Evolutionary conservation across 2,888 invertebrate species (phyloP), one percentile per base, ranked within the genome.

Genomic region (Phyto melanocephala): DNA sequence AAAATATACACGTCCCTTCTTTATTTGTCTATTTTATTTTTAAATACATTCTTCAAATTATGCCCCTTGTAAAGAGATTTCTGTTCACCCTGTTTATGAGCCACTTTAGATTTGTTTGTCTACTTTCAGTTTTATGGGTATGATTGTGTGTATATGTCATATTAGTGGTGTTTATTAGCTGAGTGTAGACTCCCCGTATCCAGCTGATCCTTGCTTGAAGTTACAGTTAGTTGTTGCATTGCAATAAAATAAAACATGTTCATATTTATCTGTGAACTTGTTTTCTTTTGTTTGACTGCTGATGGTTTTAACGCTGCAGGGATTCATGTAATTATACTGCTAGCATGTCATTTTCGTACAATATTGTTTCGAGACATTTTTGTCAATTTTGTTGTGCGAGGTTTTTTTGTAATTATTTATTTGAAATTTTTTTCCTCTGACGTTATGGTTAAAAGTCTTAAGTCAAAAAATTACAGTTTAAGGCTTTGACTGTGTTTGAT

Each of bases 401-500:
- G 60, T 76, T 83, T 83, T 52, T 5, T 60, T 60, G 17, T 28
- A 42, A 37, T 45, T 85, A 86, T 86, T 86, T 85, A 71, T 85
- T 86, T 86, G 84, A 86, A 86, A 87, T 87, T 86, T 6, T 63
- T 20, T 28, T 13, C n/a, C 15, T 40, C n/a, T n/a, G n/a, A n/a
- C n/a, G n/a, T n/a, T n/a, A n/a, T n/a, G n/a, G n/a, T n/a, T n/a
- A n/a, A n/a, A n/a, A n/a, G n/a, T n/a, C n/a, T n/a, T n/a, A n/a
- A n/a, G n/a, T n/a, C n/a, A n/a, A n/a, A n/a, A n/a, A n/a, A n/a
- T n/a, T n/a, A n/a, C n/a, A n/a, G n/a, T n/a, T n/a, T n/a, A n/a
- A n/a, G n/a, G n/a, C n/a, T n/a, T n/a, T n/a, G n/a, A n/a, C n/a
- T n/a, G n/a, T n/a, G n/a, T n/a, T n/a, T n/a, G n/a, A n/a, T n/a